A percentile compares a stretch with the other conserved stretches of the same genome.
Conservation (phyloP, 2,797 vertebrate genomes). For the Rallus crepitans region DNA sequence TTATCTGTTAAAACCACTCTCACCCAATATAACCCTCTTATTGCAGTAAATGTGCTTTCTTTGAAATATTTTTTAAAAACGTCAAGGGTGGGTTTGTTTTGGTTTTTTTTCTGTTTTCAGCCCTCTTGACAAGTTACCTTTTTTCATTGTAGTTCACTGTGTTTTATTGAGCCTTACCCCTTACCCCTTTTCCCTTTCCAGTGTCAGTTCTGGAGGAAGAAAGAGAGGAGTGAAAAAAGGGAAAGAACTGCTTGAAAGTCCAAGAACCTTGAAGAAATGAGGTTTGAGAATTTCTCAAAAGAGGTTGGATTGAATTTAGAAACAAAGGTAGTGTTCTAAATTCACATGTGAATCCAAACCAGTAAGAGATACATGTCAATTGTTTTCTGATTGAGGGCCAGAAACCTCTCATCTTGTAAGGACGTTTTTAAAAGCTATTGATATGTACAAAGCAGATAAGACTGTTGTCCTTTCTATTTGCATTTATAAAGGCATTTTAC, state of each 20-base stretch:
- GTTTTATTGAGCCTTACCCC: neutral
- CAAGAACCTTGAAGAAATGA: neutral
- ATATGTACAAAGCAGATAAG: neutral
- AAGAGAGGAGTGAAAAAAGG: neutral
- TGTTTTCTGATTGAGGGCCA: neutral
- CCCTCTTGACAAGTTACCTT: neutral
- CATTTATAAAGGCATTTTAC: neutral
- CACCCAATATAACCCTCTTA: accelerated
- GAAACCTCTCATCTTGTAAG: neutral
- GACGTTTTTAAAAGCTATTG: neutral
- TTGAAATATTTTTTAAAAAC: neutral
- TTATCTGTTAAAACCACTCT: neutral
- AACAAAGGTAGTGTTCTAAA: neutral
- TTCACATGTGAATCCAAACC: neutral
- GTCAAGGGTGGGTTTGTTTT: neutral
- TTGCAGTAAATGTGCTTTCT: neutral
- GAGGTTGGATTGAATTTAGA: neutral
- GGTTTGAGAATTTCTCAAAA: neutral
- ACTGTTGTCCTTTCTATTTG: neutral
- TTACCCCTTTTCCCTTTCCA: neutral
- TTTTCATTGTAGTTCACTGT: neutral
- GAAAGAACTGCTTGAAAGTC: neutral
- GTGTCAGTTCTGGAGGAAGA: neutral
- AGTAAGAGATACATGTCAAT: neutral
- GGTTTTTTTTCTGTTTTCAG: neutral